Evolutionary conservation across 2,113 vertebrate species (phyloP).

Genomic region (Pseudonaja textilis): DNA sequence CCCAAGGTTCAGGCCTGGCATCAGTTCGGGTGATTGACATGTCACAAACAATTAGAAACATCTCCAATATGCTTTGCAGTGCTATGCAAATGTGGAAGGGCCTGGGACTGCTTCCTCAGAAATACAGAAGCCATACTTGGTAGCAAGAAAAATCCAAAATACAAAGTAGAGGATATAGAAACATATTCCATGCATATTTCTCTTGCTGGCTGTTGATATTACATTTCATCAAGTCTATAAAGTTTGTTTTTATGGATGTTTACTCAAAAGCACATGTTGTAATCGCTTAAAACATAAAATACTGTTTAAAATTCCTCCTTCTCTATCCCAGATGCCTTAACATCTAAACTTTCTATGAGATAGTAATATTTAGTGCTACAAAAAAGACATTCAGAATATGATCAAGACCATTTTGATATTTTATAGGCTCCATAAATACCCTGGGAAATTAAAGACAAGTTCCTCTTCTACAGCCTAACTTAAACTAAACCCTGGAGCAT

Average conservation of each 20-base stretch:
- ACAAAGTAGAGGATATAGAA: not conserved
- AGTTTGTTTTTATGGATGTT: not conserved
- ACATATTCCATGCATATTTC: not conserved
- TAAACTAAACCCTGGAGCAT: not conserved
- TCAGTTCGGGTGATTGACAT: not conserved
- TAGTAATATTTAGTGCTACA: not conserved
- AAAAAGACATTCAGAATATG: not conserved
- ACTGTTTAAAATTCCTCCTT: not conserved
- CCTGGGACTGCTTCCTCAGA: not conserved
- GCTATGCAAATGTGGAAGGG: not conserved
- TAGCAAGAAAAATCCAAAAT: not conserved
- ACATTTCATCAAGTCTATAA: not conserved
- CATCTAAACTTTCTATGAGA: not conserved
- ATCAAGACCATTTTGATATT: not conserved
- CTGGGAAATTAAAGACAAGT: not conserved
- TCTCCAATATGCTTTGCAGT: rapidly evolving
- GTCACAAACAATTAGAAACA: not conserved
- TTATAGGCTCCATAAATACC: not conserved
- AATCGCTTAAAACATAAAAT: not conserved
- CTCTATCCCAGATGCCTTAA: not conserved
- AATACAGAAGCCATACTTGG: not conserved
- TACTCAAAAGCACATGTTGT: not conserved
- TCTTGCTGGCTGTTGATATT: not conserved
- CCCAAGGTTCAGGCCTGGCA: not conserved
- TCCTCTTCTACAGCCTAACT: not conserved